Percentiles rank a stretch among this genome's conserved stretches.
phyloP scores from a whole-genome alignment of 2,888 invertebrate genomes.

The Zygothrica quintamaculata region DNA sequence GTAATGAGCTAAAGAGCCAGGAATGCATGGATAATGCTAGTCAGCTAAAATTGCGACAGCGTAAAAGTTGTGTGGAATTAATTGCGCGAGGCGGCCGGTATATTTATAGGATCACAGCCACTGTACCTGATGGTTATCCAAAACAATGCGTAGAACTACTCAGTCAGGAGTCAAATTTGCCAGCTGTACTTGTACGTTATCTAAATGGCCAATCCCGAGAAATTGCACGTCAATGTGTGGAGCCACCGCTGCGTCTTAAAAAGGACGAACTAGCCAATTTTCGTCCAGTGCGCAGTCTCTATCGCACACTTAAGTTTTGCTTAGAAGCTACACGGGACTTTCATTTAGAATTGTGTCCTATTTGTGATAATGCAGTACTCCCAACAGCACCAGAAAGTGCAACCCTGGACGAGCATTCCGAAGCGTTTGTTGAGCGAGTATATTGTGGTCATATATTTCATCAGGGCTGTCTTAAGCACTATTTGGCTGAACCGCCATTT shows the following conservation, averaged over 20 bases:
- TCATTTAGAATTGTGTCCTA: conserved; percentile 87
- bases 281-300: conserved; percentile 87
- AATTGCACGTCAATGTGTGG: conserved; percentile 88
- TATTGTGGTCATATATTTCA: conserved; percentile 91
- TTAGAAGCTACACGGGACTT: conserved; percentile 87
- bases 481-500: conserved; percentile 90
- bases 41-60: conserved; percentile 88
- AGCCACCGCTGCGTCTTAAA: conserved; percentile 87
- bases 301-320: conserved; percentile 87
- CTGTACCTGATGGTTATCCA: conserved; percentile 89
- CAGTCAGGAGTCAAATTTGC: conserved; percentile 88
- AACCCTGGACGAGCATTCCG: conserved; percentile 86
- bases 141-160: conserved; percentile 84
- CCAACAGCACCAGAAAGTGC: conserved; percentile 86
- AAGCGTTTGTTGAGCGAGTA: conserved; percentile 88
- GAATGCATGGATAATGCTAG: conserved; percentile 82
- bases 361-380: conserved; percentile 87
- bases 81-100: conserved; percentile 87
- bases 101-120: conserved; percentile 86
- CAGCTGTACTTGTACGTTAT: conserved; percentile 87
- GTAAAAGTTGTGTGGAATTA: conserved; percentile 87
- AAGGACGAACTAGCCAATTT: conserved; percentile 86
- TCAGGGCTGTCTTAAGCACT: conserved; percentile 87
- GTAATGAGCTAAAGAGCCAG: conserved; percentile 84
- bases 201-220: conserved; percentile 88